These are phyloP conservation scores for Acleris emargana DNA, from an alignment of 2,888 invertebrate species.

Conservation along the genomic window DNA sequence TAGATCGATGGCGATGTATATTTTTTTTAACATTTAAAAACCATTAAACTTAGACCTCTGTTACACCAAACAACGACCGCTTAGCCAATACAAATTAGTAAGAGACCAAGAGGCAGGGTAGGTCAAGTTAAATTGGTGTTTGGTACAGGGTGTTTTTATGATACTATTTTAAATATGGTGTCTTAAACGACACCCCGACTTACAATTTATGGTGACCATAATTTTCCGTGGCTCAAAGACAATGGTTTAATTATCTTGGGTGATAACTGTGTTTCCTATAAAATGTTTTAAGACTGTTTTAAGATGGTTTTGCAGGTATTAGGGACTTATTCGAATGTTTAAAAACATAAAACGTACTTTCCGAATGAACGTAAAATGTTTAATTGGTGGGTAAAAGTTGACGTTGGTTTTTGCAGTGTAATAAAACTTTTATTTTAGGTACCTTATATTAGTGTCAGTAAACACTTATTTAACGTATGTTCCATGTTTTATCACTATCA, in stretches of 20 bases:
- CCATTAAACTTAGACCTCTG: constrained; percentile 54
- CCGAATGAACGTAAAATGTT: constrained; percentile 33
- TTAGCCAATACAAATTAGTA: background rate
- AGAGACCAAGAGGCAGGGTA: constrained; percentile 34
- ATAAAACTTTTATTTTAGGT: constrained; percentile 1
- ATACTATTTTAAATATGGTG: constrained; percentile 78
- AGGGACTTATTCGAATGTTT: constrained; percentile 33
- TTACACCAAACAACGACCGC: constrained; percentile 18
- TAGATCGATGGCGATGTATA: constrained; percentile 64
- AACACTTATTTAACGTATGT: background rate
- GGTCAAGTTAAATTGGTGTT: constrained; percentile 52
- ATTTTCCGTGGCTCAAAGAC: constrained; percentile 71
- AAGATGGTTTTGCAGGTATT: constrained; percentile 56
- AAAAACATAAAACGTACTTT: constrained; percentile 28
- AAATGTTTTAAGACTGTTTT: constrained; percentile 59
- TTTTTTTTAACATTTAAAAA: constrained; percentile 58
- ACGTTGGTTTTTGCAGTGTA: constrained; percentile 20
- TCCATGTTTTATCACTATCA: background rate
- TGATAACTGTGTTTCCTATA: constrained; percentile 71
- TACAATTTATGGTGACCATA: constrained; percentile 74
- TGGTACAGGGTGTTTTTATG: constrained; percentile 69
- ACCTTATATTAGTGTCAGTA: constrained; percentile 4
- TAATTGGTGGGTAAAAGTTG: constrained; percentile 26
- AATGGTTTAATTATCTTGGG: constrained; percentile 79
- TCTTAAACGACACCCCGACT: constrained; percentile 63